Evolutionary conservation across 2,113 vertebrate genomes (phyloP).

Genomic region (Phyllopteryx taeniolatus): DNA sequence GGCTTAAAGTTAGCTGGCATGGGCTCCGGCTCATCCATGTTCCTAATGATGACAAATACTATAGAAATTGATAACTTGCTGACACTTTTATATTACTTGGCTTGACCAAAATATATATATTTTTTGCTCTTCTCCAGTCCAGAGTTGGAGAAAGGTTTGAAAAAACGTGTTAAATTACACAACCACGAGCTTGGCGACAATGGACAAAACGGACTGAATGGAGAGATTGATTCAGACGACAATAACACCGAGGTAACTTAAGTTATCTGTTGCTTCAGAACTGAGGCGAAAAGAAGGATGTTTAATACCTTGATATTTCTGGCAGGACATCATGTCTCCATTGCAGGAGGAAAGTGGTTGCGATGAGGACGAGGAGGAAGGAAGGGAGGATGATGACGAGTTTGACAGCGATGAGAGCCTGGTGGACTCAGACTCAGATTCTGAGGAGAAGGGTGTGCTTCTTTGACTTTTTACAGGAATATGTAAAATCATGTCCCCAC

Average conservation of each 20-base stretch:
- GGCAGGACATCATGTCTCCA: conserved; percentile 69
- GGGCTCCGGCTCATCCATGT: no score
- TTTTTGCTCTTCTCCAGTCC: conserved; percentile 70
- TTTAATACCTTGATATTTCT: conserved; percentile 13
- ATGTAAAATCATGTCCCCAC: neutral
- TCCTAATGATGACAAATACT: no score
- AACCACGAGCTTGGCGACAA: conserved; percentile 79
- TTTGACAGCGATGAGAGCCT: conserved; percentile 93
- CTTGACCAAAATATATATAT: no score
- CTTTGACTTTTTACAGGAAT: neutral
- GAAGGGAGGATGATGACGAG: conserved; percentile 77
- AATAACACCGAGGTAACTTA: conserved; percentile 77
- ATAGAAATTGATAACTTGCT: neutral
- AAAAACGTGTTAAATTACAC: conserved; percentile 85
- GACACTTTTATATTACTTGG: no score
- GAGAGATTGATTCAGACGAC: conserved; percentile 79
- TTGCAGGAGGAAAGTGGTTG: conserved; percentile 92
- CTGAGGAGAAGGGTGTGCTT: conserved; percentile 87
- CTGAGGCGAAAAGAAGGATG: neutral
- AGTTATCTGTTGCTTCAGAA: accelerated
- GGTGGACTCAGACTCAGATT: conserved; percentile 90
- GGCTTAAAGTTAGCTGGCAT: no score
- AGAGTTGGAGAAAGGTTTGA: conserved; percentile 84
- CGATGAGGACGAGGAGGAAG: conserved; percentile 81
- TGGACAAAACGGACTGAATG: conserved; percentile 75